Conservation (phyloP, 2,113 vertebrate species). For the Apistogramma diplotaenia region DNA sequence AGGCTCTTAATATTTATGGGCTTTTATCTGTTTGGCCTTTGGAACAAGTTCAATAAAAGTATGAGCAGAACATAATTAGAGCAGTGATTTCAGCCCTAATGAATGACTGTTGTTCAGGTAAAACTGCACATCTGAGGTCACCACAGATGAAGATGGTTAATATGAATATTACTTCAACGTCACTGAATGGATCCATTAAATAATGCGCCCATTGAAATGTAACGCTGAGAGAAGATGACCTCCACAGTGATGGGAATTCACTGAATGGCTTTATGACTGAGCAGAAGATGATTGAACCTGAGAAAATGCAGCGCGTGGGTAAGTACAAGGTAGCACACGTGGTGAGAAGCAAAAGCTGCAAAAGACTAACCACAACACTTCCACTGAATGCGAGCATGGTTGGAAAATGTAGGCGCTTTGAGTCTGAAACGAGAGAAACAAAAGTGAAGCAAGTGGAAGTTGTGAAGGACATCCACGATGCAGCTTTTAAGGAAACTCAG, state of each 20-base stretch:
- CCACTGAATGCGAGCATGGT: background rate
- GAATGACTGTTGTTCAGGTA: background rate
- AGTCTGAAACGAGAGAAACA: background rate
- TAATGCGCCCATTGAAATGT: background rate
- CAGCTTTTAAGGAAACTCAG: background rate
- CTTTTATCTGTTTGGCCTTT: background rate
- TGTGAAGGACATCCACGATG: background rate
- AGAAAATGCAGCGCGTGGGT: background rate
- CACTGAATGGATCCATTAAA: background rate
- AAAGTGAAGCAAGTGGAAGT: background rate
- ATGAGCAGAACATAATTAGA: background rate
- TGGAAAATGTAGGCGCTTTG: background rate
- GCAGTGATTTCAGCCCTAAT: background rate
- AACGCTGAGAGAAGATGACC: background rate
- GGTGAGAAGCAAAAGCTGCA: constrained; percentile 33
- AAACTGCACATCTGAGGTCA: background rate
- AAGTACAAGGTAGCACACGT: background rate
- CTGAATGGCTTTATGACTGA: background rate
- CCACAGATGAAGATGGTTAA: background rate
- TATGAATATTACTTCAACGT: background rate
- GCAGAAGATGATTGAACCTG: background rate
- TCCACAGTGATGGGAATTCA: background rate
- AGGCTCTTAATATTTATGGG: background rate
- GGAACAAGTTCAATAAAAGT: background rate
- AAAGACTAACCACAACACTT: constrained; percentile 12